phyloP scores from a whole-genome alignment of 2,888 invertebrate genomes.

The Aelia acuminata region DNA sequence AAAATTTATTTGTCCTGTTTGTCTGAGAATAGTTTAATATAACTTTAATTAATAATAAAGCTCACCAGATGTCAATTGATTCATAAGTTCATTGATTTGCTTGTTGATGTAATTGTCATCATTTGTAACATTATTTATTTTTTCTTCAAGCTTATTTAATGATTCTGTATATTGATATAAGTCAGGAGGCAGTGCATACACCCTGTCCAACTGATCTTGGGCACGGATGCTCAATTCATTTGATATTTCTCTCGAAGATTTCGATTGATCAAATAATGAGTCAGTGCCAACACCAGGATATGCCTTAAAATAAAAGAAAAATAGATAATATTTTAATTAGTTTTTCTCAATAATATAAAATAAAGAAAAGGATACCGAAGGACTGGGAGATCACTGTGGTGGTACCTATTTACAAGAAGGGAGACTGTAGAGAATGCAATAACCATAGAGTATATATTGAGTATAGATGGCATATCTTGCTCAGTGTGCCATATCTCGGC shows the following conservation, averaged over 20 bases:
- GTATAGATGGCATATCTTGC: too few relatives aligned
- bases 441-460: too few relatives aligned
- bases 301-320: slow-evolving; percentile 66
- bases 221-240: slow-evolving; percentile 68
- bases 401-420: too few relatives aligned
- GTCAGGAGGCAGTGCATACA: slow-evolving; percentile 67
- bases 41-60: not conserved
- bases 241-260: slow-evolving; percentile 68
- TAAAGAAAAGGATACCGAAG: too few relatives aligned
- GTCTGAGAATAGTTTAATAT: not conserved
- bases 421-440: too few relatives aligned
- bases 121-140: slow-evolving; percentile 64
- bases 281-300: slow-evolving; percentile 67
- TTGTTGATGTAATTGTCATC: slow-evolving; percentile 66
- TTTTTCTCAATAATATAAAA: too few relatives aligned
- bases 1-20: too few relatives aligned
- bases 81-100: slow-evolving; percentile 66
- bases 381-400: too few relatives aligned
- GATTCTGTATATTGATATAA: slow-evolving; percentile 58
- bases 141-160: slow-evolving; percentile 62
- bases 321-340: not conserved
- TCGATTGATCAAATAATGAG: slow-evolving; percentile 69
- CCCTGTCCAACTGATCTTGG: slow-evolving; percentile 70
- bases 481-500: too few relatives aligned
- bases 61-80: slow-evolving; percentile 59